Evolutionary conservation across 2,888 invertebrate genomes (phyloP), one percentile per base, ranked within the genome.

Genomic region (Gymnoscelis rufifasciata): DNA sequence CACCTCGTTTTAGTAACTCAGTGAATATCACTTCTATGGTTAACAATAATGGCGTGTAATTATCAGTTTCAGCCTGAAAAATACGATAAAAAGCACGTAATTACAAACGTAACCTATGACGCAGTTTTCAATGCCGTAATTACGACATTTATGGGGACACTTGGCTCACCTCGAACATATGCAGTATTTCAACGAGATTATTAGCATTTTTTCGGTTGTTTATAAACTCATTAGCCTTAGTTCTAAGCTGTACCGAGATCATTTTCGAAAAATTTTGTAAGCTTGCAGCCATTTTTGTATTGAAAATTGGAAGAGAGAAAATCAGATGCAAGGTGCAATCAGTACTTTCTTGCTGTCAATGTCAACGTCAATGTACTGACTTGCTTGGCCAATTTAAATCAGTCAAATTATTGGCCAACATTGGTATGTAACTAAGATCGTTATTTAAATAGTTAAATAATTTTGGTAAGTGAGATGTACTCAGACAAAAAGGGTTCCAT

Each of bases 1-100:
- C 92, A 27, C 90, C 90, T 50, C 93, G 89, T 68, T 90, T 92
- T 11, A 94, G 69, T 42, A 94, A 72, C 65, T 92, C 92, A 13
- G 89, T 88, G 68, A 94, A 95, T 66, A 95, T 90, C 35, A 92
- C 89, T 78, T 94, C 94, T 53, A 94, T 71, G 12, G 93, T 92
- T 38, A 93, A 88, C 59, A 94, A 81, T 54, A 92, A 89, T 43
- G 92, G 86, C 53, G 89, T 87, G 61, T 78, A 86, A 63, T 87
- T 84, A 49, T 83, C 84, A 15, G 81, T 77, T 63, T 82, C 78
- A 45, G 71, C 74, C 89, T 88, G 69, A 68, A 87, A 35, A 84
- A 62, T 58, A 30, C 54, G 44, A 49, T 48, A 60, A 60, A 64
- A 54, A 63, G 36, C 57, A 55, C 55, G 51, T 52, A 64, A 54